Evolutionary conservation across 23 tunicate species (phyloP), one percentile per base, ranked within the genome.

Genomic region (Halocynthia roretzi): DNA sequence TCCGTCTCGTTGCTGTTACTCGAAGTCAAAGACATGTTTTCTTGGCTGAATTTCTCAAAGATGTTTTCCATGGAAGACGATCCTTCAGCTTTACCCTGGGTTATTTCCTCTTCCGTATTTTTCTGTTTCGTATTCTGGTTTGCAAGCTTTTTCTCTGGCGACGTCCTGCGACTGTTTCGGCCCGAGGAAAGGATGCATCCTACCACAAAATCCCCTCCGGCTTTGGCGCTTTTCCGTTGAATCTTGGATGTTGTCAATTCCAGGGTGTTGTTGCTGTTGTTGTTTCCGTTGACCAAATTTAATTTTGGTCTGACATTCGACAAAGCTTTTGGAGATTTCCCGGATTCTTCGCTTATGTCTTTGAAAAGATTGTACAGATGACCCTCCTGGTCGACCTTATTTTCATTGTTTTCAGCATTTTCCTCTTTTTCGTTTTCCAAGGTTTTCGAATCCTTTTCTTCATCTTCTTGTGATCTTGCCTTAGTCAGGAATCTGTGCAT

Each of bases 121-220:
- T 63, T 71, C 51, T 8, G 65, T 51, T 54, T 49, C 51, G 73
- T 8, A 21, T n/a, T 68, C 14, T 19, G 68, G 48, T 55, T 75
- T 7, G 68, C 57, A 12, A 58, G 60, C 62, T 75, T 75, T 53
- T 71, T 81, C 51, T 72, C 76, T 52, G 40, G 51, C 51, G 71
- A 55, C 6, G 70, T 55, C 50, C 67, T 61, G 10, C 82, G 82
- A 11, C 56, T 67, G 31, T 73, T 53, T 17, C 78, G 75, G 10
- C 76, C 55, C 14, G 82, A 88, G 44, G 44, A 31, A 54, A 88
- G 54, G 9, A 88, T 18, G 53, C 94, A 88, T 49, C 94, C 82
- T 19, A 85, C 87, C 48, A 88, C 87, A 72, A 88, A 88, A 77
- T 88, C 82, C 12, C 83, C 83, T 8, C 94, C 94, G 14, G 87